Conservation (phyloP, 2,888 invertebrate species). For the Metalampra italica region DNA sequence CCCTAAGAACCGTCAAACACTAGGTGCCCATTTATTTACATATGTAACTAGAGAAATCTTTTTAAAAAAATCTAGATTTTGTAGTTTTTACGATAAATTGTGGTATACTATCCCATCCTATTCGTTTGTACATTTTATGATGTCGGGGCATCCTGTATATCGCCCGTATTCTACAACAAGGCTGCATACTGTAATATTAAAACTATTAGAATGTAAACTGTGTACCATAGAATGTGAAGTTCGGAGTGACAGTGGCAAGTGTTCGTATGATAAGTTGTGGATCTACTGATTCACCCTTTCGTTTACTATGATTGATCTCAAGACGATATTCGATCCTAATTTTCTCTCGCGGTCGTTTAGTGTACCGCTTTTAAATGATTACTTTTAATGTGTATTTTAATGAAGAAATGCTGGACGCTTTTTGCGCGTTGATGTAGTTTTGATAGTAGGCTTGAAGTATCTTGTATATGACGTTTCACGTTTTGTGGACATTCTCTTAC, state of each 20-base stretch:
- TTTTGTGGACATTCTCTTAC: slow-evolving; percentile 57
- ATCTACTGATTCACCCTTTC: slow-evolving; percentile 46
- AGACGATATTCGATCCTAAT: slow-evolving; percentile 75
- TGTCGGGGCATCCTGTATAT: too few relatives aligned
- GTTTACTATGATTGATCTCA: slow-evolving; percentile 74
- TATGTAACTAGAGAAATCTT: too few relatives aligned
- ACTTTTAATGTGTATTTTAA: slow-evolving; percentile 61
- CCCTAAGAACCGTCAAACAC: too few relatives aligned
- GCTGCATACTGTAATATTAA: slow-evolving; percentile 29
- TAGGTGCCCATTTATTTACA: too few relatives aligned
- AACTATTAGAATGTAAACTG: slow-evolving; percentile 22
- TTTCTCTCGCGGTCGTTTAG: slow-evolving; percentile 53
- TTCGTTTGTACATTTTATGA: too few relatives aligned
- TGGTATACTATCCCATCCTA: too few relatives aligned
- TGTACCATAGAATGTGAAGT: slow-evolving; percentile 27
- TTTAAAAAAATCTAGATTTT: too few relatives aligned
- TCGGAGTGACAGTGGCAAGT: slow-evolving; percentile 33
- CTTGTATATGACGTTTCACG: slow-evolving; percentile 55
- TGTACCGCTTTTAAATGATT: slow-evolving; percentile 56
- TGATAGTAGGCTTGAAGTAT: slow-evolving; percentile 60
- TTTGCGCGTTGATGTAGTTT: slow-evolving; percentile 69
- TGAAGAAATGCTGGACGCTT: slow-evolving; percentile 58
- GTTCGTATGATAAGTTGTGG: slow-evolving; percentile 50
- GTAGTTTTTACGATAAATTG: too few relatives aligned
- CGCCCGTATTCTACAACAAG: slow-evolving; percentile 23